Base-by-base conservation (phyloP, 2,797 vertebrate genomes). In the Orestias chungarensis region DNA sequence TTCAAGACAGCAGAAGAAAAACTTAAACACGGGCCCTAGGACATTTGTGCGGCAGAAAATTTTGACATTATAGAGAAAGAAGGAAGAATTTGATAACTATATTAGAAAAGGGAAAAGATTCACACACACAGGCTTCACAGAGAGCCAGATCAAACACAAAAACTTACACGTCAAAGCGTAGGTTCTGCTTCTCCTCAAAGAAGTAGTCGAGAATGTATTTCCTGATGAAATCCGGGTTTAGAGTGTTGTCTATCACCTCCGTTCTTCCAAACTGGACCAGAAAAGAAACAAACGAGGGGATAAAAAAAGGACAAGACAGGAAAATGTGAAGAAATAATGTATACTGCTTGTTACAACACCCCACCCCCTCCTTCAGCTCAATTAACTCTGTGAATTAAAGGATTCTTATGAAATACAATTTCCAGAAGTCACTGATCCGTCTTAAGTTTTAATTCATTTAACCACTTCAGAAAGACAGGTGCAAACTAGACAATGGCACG, bases 161-260 rank as follows among this genome's bases (percentile, higher is more conserved):
- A 89, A 95, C 97, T 98, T 87, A 99, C 97, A 98, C 94, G 88
- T 99, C 97, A 73, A 99, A 97, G 79, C 97, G 96, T 43, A 98
- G 95, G 89, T 96, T 98, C 94, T 98, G 97, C 86, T 97, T 96
- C 93, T 99, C 97, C 93, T 99, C 97, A 62, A 98, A 99, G 92
- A 96, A 97, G 90, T 98, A 99, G 92, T 99, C 96, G 55, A 98
- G 93, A 67, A 98, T 96, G 83, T 96, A 99, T 87, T 99, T 99
- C 87, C 95, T 96, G 88, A 98, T 94, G 72, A 99, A 99, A 89
- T 99, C 97, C 0, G 97, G 97, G 89, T 98, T 97, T 82, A 98
- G 93, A 0, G 96, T 96, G 94, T 99, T 99, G 94, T 98, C 96
- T 6, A 99, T 98, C 88, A 98, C 96, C 87, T 98, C 97, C 0